These are phyloP conservation scores for Amaurobius ferox DNA, from an alignment of 2,888 invertebrate species.

Conservation along the genomic window DNA sequence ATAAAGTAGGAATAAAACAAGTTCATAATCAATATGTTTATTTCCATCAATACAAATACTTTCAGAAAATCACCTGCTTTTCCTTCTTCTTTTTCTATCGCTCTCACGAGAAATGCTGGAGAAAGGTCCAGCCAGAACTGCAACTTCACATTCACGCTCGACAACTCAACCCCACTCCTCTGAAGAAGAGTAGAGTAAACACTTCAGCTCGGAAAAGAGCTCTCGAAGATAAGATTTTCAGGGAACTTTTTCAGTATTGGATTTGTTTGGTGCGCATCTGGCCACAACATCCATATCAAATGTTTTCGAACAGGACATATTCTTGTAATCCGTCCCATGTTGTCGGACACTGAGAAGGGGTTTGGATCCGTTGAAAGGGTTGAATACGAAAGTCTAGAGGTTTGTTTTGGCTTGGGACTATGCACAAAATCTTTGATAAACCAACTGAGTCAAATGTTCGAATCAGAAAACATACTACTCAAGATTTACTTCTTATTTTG, in stretches of 20 bases:
- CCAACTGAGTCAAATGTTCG: too few relatives aligned
- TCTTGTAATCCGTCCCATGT: neutral
- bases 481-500: too few relatives aligned
- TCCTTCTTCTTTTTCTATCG: neutral
- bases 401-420: too few relatives aligned
- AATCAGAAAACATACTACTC: too few relatives aligned
- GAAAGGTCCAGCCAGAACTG: neutral
- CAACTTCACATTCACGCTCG: neutral
- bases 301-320: neutral
- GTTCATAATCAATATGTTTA: too few relatives aligned
- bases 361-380: too few relatives aligned
- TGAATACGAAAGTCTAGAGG: too few relatives aligned
- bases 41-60: too few relatives aligned
- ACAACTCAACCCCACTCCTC: neutral
- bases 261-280: neutral
- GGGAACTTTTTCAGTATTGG: neutral
- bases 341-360: neutral
- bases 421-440: too few relatives aligned
- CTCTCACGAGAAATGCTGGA: neutral
- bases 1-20: too few relatives aligned
- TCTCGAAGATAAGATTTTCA: neutral
- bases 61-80: neutral
- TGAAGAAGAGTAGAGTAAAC: too few relatives aligned
- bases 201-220: too few relatives aligned
- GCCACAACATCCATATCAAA: neutral